Base-by-base conservation (phyloP, 2,888 invertebrate species). In the Miltochrista miniata region DNA sequence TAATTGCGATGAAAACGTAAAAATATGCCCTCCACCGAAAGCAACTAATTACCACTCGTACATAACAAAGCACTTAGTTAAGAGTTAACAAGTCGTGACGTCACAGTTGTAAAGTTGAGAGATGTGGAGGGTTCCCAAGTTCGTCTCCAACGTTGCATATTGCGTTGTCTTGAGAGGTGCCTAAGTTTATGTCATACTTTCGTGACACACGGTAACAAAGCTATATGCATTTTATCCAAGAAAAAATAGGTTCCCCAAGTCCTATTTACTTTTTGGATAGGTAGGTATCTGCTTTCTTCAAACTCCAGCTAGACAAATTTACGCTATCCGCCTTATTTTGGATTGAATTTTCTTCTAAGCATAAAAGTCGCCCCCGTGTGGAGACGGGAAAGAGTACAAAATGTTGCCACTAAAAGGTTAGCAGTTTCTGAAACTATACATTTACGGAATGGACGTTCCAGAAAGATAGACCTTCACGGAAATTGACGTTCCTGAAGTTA, bases 1-100 rank as follows among this genome's bases (percentile, higher is more conserved):
- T 24, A 24, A 24, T 4, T 24, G 18, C 18, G 18, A 24, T 24
- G 5, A 24, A 24, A 24, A 24, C 5, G 18, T 24, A 35, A 2
- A 11, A 24, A 14, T 14, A 35, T 30, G 10, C 18, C 9, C 8
- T 15, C 12, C 30, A 18, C 12, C 24, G 5, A 33, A 42, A 11
- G 36, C 35, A 31, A 43, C 31, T 45, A 50, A 50, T 50, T 45
- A 45, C 37, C 29, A 29, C 34, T 42, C 15, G n/a, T 29, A 37
- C n/a, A 8, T 33, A 42, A 51, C 51, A 51, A 51, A 42, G 15
- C 34, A 51, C 40, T 51, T 51, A 39, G 48, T 52, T 39, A 40
- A 35, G 45, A 30, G 39, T 52, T 36, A 48, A 48, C 52, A 52
- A 51, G 49, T 38, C 8, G 46, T 13, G 35, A 52, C 45, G 36